Conservation (phyloP, 2,888 invertebrate species). For the Eudemis profundana region DNA sequence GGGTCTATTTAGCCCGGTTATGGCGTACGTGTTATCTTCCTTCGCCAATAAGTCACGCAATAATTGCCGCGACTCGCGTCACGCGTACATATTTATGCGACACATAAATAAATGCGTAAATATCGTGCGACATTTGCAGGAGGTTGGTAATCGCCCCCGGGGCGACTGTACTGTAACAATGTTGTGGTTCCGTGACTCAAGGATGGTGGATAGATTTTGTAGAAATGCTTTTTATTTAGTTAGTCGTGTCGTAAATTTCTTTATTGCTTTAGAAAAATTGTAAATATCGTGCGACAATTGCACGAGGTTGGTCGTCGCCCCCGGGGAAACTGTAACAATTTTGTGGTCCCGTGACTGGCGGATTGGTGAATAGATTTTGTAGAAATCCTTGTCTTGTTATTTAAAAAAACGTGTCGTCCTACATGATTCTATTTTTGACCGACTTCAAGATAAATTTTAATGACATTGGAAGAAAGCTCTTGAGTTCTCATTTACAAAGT, state of each 20-base stretch:
- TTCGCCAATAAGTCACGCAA: slow-evolving; percentile 84
- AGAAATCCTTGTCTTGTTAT: too few relatives aligned
- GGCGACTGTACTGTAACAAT: slow-evolving; percentile 58
- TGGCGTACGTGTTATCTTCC: slow-evolving; percentile 79
- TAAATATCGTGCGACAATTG: too few relatives aligned
- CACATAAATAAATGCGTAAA: slow-evolving; percentile 71
- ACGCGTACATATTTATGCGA: slow-evolving; percentile 79
- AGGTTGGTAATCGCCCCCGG: slow-evolving; percentile 64
- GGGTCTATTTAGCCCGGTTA: slow-evolving; percentile 63
- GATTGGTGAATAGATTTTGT: too few relatives aligned
- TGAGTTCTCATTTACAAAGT: slow-evolving; percentile 37
- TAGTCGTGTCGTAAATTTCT: too few relatives aligned
- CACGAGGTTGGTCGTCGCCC: too few relatives aligned
- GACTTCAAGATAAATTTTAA: neutral
- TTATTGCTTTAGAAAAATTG: too few relatives aligned
- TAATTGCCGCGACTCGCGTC: slow-evolving; percentile 80
- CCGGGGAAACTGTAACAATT: too few relatives aligned
- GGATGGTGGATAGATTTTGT: slow-evolving; percentile 29
- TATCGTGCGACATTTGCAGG: slow-evolving; percentile 71
- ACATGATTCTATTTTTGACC: too few relatives aligned
- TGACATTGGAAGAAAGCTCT: slow-evolving; percentile 40
- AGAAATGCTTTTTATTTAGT: neutral
- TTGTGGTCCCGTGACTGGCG: too few relatives aligned
- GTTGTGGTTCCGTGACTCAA: slow-evolving; percentile 52
- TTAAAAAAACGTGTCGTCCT: too few relatives aligned